A percentile compares a stretch with the other conserved stretches of the same genome.
phyloP scores from a whole-genome alignment of 2,888 invertebrate genomes.

The Neoitamus cyanurus region DNA sequence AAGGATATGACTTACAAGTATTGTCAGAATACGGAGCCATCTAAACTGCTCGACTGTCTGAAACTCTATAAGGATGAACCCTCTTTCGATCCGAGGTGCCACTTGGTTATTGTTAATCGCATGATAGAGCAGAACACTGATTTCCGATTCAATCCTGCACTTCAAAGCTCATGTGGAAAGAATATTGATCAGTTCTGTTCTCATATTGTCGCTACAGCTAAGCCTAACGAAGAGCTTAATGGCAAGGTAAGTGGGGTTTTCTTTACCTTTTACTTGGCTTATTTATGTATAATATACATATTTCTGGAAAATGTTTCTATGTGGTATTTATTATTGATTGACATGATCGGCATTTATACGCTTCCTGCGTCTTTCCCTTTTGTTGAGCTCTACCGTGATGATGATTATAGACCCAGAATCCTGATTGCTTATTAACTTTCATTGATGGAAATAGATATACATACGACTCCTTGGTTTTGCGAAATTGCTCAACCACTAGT shows the following conservation, averaged over 20 bases:
- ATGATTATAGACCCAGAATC: too few species aligned
- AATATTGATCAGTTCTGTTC: slow-evolving; percentile 84
- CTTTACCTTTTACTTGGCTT: background rate
- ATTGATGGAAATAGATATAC: too few species aligned
- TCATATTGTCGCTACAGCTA: slow-evolving; percentile 68
- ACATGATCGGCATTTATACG: too few species aligned
- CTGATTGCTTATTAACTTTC: too few species aligned
- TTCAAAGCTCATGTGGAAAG: slow-evolving; percentile 81
- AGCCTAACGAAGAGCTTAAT: slow-evolving; percentile 79
- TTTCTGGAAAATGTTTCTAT: too few species aligned
- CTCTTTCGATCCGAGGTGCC: slow-evolving; percentile 85
- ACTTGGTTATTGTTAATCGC: slow-evolving; percentile 83
- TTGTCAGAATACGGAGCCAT: slow-evolving; percentile 78
- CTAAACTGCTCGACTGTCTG: slow-evolving; percentile 80
- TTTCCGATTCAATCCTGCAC: slow-evolving; percentile 86
- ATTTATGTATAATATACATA: background rate
- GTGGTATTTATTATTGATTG: too few species aligned
- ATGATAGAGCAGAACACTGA: slow-evolving; percentile 92
- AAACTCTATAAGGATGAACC: slow-evolving; percentile 81
- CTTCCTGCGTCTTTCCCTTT: too few species aligned
- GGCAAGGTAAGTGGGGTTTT: slow-evolving; percentile 71
- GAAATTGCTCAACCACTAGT: too few species aligned
- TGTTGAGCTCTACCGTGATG: too few species aligned
- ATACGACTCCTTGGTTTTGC: too few species aligned
- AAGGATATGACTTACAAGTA: slow-evolving; percentile 86